Conservation (phyloP, 2,888 invertebrate genomes). For the Tribolium freemani region DNA sequence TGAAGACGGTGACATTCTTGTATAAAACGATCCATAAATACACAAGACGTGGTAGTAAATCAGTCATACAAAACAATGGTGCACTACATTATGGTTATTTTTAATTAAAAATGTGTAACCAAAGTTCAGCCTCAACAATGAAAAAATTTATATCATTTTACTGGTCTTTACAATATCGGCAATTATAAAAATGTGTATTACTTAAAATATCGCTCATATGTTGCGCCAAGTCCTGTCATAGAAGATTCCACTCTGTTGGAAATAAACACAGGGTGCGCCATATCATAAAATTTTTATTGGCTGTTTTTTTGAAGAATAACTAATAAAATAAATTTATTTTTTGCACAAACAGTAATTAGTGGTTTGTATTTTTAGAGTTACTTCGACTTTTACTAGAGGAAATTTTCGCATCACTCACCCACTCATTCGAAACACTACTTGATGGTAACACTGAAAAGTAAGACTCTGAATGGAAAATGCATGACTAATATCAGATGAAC, state of each 20-base stretch:
- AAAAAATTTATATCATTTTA: background rate
- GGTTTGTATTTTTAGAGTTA: background rate
- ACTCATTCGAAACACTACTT: slow-evolving; percentile 5
- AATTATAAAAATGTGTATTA: background rate
- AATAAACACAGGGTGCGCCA: slow-evolving; percentile 8
- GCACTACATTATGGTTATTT: slow-evolving; percentile 2
- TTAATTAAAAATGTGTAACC: no score
- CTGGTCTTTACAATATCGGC: background rate
- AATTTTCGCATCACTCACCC: slow-evolving; percentile 26
- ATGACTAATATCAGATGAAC: slow-evolving; percentile 38
- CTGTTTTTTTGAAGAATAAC: background rate
- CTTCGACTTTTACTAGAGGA: background rate
- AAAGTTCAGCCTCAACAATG: no score
- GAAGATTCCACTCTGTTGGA: slow-evolving; percentile 19
- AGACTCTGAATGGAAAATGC: background rate
- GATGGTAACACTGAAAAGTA: background rate
- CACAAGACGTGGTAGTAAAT: slow-evolving; percentile 18
- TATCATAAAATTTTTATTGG: slow-evolving; percentile 4
- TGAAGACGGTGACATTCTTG: slow-evolving; percentile 2
- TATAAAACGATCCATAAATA: slow-evolving; percentile 4
- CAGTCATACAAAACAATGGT: background rate
- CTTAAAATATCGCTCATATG: slow-evolving; percentile 7
- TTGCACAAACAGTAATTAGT: background rate
- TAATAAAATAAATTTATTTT: slow-evolving; percentile 11
- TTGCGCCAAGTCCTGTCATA: slow-evolving; percentile 10